Evolutionary conservation across 35 echinoderm and acorn worm species (phyloP), one percentile per base, ranked within the genome.

Genomic region (Stichopus chloronotus): DNA sequence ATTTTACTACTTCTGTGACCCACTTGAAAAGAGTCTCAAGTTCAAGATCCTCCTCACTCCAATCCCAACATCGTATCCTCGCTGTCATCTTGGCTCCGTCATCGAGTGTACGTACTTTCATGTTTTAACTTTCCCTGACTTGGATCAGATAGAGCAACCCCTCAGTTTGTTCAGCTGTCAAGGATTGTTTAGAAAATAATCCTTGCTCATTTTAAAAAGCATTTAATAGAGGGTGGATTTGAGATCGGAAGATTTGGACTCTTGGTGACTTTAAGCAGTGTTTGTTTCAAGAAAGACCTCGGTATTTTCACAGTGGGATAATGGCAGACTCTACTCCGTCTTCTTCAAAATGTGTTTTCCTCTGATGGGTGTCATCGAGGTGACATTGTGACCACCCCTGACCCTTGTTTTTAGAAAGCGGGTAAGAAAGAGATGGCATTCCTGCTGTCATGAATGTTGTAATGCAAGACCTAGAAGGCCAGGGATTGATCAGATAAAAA

Each of bases 121-220:
- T 83, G 52, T 52, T 83, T 78, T 83, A 56, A 43, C 53, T 83
- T 79, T 83, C 55, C 19, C 13, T 52, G 55, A 83, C 80, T 55
- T 83, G 80, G 80, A 83, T 53, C 80, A n/a, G 52, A 56, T 24
- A 53, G 53, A 53, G 55, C 55, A 17, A n/a, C 8, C 52, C 6
- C 5, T 52, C 43, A 52, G 80, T 83, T 83, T 83, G 52, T 83
- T 16, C 80, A 83, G 80, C 80, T 83, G 80, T 55, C 3, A 12
- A 16, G 11, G 80, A 55, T 43, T 83, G 55, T 56, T 83, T 83
- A 55, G 52, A 24, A 83, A 83, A 53, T 16, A 83, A 19, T 65
- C 61, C 61, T 4, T 14, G 61, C 61, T 43, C 30, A 14, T 65
- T 65, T 65, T 65, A 65, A 65, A 65, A 65, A 14, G 11, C 61